Conservation (phyloP, 2,888 invertebrate genomes). For the Dryobota labecula region DNA sequence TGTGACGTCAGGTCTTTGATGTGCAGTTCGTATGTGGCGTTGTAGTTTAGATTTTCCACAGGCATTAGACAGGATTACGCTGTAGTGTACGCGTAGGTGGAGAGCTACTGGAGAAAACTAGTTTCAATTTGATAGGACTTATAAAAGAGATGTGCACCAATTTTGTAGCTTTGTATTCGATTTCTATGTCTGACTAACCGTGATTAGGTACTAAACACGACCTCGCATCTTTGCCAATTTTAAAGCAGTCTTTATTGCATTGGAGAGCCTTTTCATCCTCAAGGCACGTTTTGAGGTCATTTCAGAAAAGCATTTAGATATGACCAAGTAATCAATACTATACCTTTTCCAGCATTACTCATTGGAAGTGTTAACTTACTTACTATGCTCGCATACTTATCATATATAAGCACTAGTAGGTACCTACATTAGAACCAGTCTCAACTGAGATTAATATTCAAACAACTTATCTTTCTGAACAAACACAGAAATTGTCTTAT, state of each 20-base stretch:
- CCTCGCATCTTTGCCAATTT: neutral
- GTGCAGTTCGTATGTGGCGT: too few species aligned
- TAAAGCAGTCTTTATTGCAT: neutral
- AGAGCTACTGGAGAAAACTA: too few species aligned
- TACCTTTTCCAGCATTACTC: slow-evolving; percentile 5
- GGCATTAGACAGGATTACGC: too few species aligned
- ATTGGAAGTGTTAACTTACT: slow-evolving; percentile 2
- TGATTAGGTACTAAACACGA: neutral
- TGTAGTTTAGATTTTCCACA: too few species aligned
- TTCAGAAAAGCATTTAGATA: neutral
- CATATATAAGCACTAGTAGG: neutral
- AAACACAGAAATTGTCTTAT: slow-evolving; percentile 50
- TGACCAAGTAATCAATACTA: neutral
- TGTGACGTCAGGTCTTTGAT: too few species aligned
- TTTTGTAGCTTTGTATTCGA: too few species aligned
- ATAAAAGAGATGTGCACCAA: too few species aligned
- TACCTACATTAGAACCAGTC: slow-evolving; percentile 34
- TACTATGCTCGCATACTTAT: neutral
- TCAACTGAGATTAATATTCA: slow-evolving; percentile 46
- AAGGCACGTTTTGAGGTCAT: neutral
- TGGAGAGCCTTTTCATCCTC: neutral
- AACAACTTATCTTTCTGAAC: slow-evolving; percentile 30
- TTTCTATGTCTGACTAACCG: neutral
- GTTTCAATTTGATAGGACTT: too few species aligned
- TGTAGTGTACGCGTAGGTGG: too few species aligned